Evolutionary conservation across 2,888 invertebrate genomes (phyloP).

Genomic region (Dryobota labecula): DNA sequence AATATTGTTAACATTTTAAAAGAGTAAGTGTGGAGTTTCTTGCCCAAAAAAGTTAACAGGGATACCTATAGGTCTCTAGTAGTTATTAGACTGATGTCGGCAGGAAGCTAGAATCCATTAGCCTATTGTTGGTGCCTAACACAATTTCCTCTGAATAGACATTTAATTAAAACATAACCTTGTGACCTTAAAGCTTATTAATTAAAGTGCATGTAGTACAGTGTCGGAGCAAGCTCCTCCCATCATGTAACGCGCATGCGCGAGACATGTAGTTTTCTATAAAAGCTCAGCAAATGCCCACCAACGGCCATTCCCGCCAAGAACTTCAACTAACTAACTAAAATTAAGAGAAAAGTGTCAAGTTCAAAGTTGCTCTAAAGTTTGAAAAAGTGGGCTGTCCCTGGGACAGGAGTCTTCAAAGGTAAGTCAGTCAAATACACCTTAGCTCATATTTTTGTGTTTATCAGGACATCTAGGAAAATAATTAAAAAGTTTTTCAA

Average conservation of each 20-base stretch:
- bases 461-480: neutral
- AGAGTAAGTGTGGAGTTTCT: too few species aligned
- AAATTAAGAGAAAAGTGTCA: conserved; percentile 55
- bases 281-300: conserved; percentile 74
- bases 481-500: neutral
- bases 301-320: conserved; percentile 80
- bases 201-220: conserved; percentile 76
- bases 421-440: conserved; percentile 65
- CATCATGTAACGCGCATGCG: conserved; percentile 78
- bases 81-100: neutral
- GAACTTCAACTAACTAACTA: conserved; percentile 62
- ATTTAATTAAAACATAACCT: conserved; percentile 45
- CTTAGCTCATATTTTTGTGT: neutral
- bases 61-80: too few species aligned
- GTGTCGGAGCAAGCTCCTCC: conserved; percentile 72
- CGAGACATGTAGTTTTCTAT: conserved; percentile 69
- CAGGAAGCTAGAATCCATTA: conserved; percentile 1
- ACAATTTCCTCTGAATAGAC: conserved; percentile 46
- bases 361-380: conserved; percentile 70
- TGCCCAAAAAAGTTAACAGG: neutral
- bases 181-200: conserved; percentile 72
- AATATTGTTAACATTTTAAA: too few species aligned
- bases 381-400: conserved; percentile 75
- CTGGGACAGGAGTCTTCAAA: conserved; percentile 58
- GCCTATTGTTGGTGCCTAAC: conserved; percentile 12